Evolutionary conservation across 2,888 invertebrate species (phyloP).

Genomic region (Drosophila subquinaria): DNA sequence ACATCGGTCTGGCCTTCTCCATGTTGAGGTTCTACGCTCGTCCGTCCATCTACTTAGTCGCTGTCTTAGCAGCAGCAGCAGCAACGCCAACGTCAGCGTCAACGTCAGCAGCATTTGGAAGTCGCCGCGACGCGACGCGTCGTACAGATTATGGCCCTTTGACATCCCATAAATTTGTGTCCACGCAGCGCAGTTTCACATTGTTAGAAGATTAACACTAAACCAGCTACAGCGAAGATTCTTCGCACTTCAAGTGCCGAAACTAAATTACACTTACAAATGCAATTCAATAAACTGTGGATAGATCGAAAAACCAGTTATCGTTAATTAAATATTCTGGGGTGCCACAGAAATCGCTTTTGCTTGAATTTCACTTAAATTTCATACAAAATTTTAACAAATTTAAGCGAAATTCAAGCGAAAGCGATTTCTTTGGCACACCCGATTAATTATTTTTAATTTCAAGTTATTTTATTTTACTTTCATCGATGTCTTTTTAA

Average conservation of each 20-base stretch:
- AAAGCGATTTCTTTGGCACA: too few relatives aligned
- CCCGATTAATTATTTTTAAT: too few relatives aligned
- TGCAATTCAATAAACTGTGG: not conserved
- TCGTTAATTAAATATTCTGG: not conserved
- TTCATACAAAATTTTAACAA: too few relatives aligned
- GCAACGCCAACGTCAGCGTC: constrained; percentile 13
- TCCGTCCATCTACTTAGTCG: constrained; percentile 26
- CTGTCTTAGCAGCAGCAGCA: constrained; percentile 25
- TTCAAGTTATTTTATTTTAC: too few relatives aligned
- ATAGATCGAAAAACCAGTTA: not conserved
- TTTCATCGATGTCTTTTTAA: too few relatives aligned
- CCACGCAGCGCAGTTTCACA: constrained; percentile 59
- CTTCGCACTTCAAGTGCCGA: constrained; percentile 16
- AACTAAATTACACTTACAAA: constrained; percentile 23
- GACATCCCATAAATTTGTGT: constrained; percentile 80
- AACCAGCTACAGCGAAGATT: constrained; percentile 31
- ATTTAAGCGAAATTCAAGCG: too few relatives aligned
- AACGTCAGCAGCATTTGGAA: constrained; percentile 15
- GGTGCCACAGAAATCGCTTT: too few relatives aligned
- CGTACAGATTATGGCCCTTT: constrained; percentile 78
- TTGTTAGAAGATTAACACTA: constrained; percentile 54
- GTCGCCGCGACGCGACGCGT: constrained; percentile 1
- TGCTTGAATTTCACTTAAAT: too few relatives aligned
- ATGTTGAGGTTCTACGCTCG: constrained; percentile 38
- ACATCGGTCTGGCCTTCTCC: constrained; percentile 33